Evolutionary conservation across 2,797 vertebrate genomes (phyloP).

Genomic region (Tadarida brasiliensis): DNA sequence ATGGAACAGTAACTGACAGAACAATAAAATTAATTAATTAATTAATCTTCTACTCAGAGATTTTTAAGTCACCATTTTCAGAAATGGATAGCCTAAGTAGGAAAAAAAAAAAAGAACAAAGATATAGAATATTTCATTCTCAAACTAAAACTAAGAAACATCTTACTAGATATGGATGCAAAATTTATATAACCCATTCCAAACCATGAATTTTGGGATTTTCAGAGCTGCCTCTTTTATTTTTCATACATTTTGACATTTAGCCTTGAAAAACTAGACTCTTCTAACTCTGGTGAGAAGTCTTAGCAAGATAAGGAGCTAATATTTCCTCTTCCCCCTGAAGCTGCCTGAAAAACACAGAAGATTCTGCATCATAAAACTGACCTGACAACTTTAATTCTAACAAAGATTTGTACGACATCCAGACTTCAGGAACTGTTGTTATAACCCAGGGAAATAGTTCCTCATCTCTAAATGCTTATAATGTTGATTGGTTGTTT

Average conservation of each 20-base stretch:
- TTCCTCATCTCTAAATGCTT: conserved; percentile 25
- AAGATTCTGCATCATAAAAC: conserved; percentile 43
- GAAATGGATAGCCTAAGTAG: neutral
- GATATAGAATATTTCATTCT: neutral
- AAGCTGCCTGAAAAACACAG: conserved; percentile 45
- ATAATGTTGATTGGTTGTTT: neutral
- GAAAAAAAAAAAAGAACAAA: neutral
- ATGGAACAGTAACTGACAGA: neutral
- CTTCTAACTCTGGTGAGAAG: neutral
- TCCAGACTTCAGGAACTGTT: conserved; percentile 20
- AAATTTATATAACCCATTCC: neutral
- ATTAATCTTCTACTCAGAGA: neutral
- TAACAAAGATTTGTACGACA: conserved; percentile 40
- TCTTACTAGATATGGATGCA: neutral
- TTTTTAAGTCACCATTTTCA: conserved; percentile 33
- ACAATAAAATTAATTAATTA: neutral
- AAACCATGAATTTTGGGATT: neutral
- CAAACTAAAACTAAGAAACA: conserved; percentile 18
- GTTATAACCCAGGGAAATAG: neutral
- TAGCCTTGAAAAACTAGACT: conserved; percentile 24
- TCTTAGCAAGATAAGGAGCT: conserved; percentile 24
- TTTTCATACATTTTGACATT: conserved; percentile 40
- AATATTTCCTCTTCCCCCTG: neutral
- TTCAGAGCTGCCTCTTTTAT: neutral
- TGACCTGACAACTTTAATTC: conserved; percentile 9